phyloP scores from a whole-genome alignment of 2,113 vertebrate species.

The Tenebrosternarchus preto region DNA sequence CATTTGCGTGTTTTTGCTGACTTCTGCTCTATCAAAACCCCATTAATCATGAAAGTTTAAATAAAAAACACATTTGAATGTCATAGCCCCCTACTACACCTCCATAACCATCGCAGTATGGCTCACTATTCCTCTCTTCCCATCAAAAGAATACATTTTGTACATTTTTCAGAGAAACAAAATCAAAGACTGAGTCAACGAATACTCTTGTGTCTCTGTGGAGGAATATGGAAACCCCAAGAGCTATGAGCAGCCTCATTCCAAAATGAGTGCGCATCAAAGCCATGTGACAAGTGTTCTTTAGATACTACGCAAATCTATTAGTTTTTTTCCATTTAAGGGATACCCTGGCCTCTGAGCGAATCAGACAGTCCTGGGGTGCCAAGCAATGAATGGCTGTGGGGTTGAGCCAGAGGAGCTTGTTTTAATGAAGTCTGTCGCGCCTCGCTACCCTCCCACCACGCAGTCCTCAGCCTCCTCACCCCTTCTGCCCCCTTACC shows the following conservation, averaged over 20 bases:
- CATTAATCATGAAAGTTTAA: not conserved
- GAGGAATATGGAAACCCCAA: not conserved
- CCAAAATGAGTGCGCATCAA: not conserved
- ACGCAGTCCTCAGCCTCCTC: constrained; percentile 41
- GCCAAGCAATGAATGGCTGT: not conserved
- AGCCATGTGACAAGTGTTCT: not conserved
- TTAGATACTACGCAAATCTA: not conserved
- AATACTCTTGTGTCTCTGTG: not conserved
- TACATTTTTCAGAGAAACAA: not conserved
- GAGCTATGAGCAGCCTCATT: not conserved
- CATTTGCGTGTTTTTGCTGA: not conserved
- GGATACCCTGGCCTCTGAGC: not conserved
- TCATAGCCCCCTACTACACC: not conserved
- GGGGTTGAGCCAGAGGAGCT: constrained; percentile 4
- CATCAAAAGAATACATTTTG: constrained; percentile 14
- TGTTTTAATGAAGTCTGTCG: constrained; percentile 10
- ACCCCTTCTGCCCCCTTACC: constrained; percentile 37
- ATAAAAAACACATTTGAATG: not conserved
- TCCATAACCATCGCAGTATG: not conserved
- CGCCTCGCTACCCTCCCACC: not conserved
- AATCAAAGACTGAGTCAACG: not conserved
- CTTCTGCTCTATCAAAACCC: not conserved
- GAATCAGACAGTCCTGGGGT: constrained; percentile 14
- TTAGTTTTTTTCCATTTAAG: not conserved
- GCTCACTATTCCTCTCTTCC: not conserved